Conservation (phyloP, 2,888 invertebrate species). For the Copidosoma aretas region DNA sequence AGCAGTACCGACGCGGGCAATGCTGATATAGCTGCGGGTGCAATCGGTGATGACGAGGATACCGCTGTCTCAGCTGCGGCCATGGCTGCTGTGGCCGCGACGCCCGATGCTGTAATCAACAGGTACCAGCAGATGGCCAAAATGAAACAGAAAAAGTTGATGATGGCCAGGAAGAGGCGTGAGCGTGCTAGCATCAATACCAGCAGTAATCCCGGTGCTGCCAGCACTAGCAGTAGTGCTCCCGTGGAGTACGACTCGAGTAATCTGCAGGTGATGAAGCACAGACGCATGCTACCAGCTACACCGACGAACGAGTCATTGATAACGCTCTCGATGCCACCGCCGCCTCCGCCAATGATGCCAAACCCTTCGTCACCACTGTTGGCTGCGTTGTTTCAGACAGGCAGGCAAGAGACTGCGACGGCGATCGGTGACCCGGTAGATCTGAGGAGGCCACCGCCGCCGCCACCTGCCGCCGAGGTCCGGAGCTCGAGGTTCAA, state of each 20-base stretch:
- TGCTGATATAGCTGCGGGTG: background rate
- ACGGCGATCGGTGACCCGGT: constrained; percentile 62
- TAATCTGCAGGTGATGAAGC: background rate
- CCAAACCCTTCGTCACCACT: constrained; percentile 69
- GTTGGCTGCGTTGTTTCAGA: constrained; percentile 70
- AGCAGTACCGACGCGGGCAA: background rate
- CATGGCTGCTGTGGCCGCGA: background rate
- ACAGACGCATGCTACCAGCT: background rate
- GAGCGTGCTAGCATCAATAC: background rate
- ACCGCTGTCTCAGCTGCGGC: background rate
- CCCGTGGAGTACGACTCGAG: background rate
- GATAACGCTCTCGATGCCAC: constrained; percentile 52
- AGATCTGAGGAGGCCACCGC: constrained; percentile 46
- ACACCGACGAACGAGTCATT: background rate
- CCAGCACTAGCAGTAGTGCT: background rate
- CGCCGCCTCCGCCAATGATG: constrained; percentile 58
- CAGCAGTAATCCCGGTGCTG: background rate
- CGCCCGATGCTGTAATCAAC: background rate
- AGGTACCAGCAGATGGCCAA: background rate
- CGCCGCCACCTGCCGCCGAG: constrained; percentile 24
- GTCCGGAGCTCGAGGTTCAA: constrained; percentile 47
- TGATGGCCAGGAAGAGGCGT: background rate
- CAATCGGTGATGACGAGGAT: background rate
- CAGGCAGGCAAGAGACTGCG: constrained; percentile 61
- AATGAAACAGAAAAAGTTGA: background rate